Evolutionary conservation across 2,797 vertebrate genomes (phyloP), one percentile per base, ranked within the genome.

Genomic region (Antennarius maculatus): DNA sequence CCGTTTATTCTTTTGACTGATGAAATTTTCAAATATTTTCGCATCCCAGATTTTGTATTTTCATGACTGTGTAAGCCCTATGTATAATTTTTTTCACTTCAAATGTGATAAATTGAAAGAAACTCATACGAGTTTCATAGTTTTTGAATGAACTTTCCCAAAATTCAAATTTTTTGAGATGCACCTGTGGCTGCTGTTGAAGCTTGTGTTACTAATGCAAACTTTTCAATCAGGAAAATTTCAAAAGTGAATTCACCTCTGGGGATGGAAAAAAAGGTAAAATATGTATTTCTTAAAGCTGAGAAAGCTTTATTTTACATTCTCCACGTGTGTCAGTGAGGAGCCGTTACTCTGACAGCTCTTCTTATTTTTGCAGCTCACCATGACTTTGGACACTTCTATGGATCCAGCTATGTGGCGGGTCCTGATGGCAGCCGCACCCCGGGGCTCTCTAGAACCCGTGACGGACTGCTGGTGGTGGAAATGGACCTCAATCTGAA

Each of bases 401-500:
- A 99, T n/a, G 98, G 97, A 59, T 99, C 97, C 0, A 99, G 97
- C 86, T 99, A 99, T 0, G 94, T 96, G 37, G 94, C 97, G 3
- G 95, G 95, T 0, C 96, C 98, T 0, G 95, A 99, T 0, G 94
- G 97, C 65, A 97, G 96, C 73, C 94, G 97, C 63, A 95, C 94
- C 1, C 96, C 97, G 0, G 96, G 97, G 1, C 93, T 99, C 37
- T 96, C 96, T 1, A 93, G 96, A 54, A 95, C 89, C 28, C 83
- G 18, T 1, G 97, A 99, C 0, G 97, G 98, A 5, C 93, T 99
- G 7, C 88, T 99, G 17, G 95, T 99, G 18, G 89, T 90, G 0
- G 96, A 99, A 70, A 80, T 99, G 79, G 94, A 99, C 83, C 94
- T 99, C 3, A 99, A 99, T 83, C 93, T 99, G n/a, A 98, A 96